Evolutionary conservation across 2,797 vertebrate genomes (phyloP).

Genomic region (Eleutherodactylus coqui): DNA sequence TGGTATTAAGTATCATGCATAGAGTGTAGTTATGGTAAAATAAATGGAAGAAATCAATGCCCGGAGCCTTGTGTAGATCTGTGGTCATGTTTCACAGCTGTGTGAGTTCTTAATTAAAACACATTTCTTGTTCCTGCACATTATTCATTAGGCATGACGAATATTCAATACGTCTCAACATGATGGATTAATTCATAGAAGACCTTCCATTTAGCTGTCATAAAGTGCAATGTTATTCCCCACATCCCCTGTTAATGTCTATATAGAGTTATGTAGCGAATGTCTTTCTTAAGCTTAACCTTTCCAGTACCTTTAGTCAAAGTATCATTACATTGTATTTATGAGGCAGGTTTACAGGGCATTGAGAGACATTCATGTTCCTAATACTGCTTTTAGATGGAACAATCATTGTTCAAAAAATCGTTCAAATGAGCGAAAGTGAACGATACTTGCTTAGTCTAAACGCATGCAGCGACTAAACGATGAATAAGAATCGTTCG

Average conservation of each 20-base stretch:
- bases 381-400: too few relatives aligned
- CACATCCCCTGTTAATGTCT: conserved; percentile 20
- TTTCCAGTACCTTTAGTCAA: conserved; percentile 14
- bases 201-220: neutral
- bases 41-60: neutral
- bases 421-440: too few relatives aligned
- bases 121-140: neutral
- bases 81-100: neutral
- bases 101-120: neutral
- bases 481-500: too few relatives aligned
- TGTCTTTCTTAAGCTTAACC: neutral
- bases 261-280: conserved; percentile 15
- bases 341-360: neutral
- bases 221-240: conserved; percentile 8
- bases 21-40: neutral
- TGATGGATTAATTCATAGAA: neutral
- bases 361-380: too few relatives aligned
- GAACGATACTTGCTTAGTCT: too few relatives aligned
- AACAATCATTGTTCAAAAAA: too few relatives aligned
- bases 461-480: too few relatives aligned
- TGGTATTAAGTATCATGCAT: too few relatives aligned
- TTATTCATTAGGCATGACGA: neutral
- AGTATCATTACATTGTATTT: neutral
- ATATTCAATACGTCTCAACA: neutral
- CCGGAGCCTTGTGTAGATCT: neutral